Conservation (phyloP, 2,797 vertebrate genomes). For the Neosilurus hyrtlii region DNA sequence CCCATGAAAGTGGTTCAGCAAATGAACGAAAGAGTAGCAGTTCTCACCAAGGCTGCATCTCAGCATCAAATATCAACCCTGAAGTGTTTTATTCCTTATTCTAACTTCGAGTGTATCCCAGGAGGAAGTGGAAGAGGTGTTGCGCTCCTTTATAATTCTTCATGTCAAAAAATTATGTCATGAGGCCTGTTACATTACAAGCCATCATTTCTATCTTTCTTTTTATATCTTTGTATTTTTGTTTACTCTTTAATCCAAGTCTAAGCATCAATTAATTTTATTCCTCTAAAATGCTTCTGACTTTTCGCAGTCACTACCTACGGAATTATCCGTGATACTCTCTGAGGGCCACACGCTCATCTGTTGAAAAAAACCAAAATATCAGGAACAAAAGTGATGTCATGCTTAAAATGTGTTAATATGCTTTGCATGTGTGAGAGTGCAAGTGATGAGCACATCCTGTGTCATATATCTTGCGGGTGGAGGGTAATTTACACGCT, state of each 20-base stretch:
- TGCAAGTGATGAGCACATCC: not conserved
- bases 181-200: not conserved
- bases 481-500: no score
- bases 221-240: no score
- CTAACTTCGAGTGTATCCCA: no score
- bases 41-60: not conserved
- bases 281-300: no score
- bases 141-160: not conserved
- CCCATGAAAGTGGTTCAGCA: no score
- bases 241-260: no score
- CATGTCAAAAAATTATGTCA: not conserved
- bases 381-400: not conserved
- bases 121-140: not conserved
- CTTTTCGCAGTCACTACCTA: no score
- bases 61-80: not conserved
- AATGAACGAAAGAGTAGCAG: no score
- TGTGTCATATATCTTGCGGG: not conserved
- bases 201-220: no score
- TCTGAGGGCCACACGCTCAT: no score
- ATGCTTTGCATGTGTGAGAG: not conserved
- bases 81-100: not conserved
- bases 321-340: no score
- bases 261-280: no score
- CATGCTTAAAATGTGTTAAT: not conserved
- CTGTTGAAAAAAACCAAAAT: not conserved